These are phyloP conservation scores for Gadopsis bispinosus DNA, from an alignment of 2,797 vertebrate genomes.

Conservation along the genomic window DNA sequence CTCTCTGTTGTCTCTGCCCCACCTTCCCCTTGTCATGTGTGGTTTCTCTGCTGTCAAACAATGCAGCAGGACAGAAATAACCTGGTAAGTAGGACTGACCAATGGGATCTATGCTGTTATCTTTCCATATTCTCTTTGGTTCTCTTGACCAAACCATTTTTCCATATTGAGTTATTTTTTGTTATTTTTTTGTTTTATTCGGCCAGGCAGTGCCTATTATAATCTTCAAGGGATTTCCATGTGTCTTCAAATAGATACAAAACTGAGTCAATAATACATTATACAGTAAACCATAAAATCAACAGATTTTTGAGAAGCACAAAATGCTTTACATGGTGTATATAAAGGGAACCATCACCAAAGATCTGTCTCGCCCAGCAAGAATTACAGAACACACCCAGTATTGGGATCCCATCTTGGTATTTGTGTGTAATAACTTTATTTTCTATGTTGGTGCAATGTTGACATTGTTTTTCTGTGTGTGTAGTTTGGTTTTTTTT, in stretches of 20 bases:
- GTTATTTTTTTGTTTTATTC: conserved; percentile 37
- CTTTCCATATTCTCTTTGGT: conserved; percentile 26
- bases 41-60: conserved; percentile 87
- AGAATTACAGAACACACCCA: conserved; percentile 33
- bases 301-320: neutral
- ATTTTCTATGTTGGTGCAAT: conserved; percentile 1
- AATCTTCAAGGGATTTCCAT: neutral
- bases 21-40: conserved; percentile 82
- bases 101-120: conserved; percentile 63
- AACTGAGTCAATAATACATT: neutral
- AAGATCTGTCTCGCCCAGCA: neutral
- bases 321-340: neutral
- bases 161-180: conserved; percentile 44
- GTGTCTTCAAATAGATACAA: neutral
- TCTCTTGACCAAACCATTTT: conserved; percentile 49
- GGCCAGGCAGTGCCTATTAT: conserved; percentile 3
- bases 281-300: neutral
- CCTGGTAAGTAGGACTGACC: conserved; percentile 91
- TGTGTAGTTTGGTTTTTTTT: neutral
- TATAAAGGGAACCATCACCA: neutral
- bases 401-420: conserved; percentile 57
- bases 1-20: conserved; percentile 84
- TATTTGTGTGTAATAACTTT: conserved; percentile 42
- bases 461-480: conserved; percentile 6
- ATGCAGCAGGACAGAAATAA: conserved; percentile 99